phyloP scores from a whole-genome alignment of 2,888 invertebrate genomes.

The Gibbula magus region DNA sequence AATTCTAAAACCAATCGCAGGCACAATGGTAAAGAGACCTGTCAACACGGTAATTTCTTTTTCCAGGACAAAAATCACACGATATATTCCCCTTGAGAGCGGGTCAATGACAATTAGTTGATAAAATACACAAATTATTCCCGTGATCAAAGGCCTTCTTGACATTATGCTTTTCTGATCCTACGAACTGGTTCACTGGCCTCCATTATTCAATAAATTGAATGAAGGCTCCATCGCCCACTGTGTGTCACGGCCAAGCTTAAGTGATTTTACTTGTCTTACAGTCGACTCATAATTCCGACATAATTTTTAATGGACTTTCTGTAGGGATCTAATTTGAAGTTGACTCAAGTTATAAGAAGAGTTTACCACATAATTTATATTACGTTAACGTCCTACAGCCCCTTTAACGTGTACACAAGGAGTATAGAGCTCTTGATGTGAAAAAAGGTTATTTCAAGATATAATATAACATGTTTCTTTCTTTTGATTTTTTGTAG shows the following conservation, averaged over 20 bases:
- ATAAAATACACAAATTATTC: slow-evolving; percentile 16
- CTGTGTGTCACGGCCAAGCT: background rate
- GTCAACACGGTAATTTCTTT: background rate
- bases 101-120: slow-evolving; percentile 17
- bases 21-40: background rate
- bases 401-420: too few species aligned
- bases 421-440: too few species aligned
- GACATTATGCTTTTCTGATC: background rate
- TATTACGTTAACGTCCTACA: too few species aligned
- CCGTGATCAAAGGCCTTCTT: background rate
- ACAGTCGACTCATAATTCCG: background rate
- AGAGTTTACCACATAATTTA: too few species aligned
- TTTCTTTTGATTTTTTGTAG: too few species aligned
- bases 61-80: background rate
- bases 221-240: background rate
- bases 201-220: background rate
- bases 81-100: background rate
- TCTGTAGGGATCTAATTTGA: too few species aligned
- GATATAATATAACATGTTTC: too few species aligned
- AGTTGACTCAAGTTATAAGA: too few species aligned
- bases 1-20: too few species aligned
- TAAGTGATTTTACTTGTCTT: slow-evolving; percentile 18
- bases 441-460: too few species aligned
- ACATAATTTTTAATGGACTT: too few species aligned
- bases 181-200: background rate